Base-by-base conservation (phyloP, 1,140 invertebrate species). In the Papilio helenus region DNA sequence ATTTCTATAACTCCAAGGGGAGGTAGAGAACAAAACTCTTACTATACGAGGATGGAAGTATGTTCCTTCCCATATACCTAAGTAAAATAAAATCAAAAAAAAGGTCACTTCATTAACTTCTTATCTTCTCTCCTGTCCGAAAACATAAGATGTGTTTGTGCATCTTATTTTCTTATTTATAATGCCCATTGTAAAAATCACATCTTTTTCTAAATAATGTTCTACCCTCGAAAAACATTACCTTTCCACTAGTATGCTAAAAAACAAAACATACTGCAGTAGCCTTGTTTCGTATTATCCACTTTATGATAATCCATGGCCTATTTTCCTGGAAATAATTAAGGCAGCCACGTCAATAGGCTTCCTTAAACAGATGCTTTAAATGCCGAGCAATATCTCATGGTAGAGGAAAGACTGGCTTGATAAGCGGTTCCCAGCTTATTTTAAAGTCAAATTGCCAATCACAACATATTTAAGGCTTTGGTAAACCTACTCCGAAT, bases 361-460 rank as follows among this genome's bases (percentile, higher is more conserved):
- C 34, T 65, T 77, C 9, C 51, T 61, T 77, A 77, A 77, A 77
- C 58, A 77, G 29, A 77, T 77, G 76, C 76, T 77, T 77, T 61
- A 77, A 77, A 77, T 65, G 34, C 76, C 34, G 51, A 42, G 76
- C 20, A 77, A 77, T 77, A 77, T 77, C 76, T 58, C 76, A 77
- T 77, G 76, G 20, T 29, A 20, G 44, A 76, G 51, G 49, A 76
- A 77, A 77, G 55, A 77, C 18, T 65, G 18, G 12, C 76, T 77
- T 77, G 76, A 77, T 77, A 77, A 77, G 76, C 76, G 76, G 76
- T 61, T 77, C 51, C 55, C 55, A 42, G 51, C 76, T 77, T 61
- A 77, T 77, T 77, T 77, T 61, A 77, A 77, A 77, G 76, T 77
- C 76, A 77, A 77, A 77, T 77, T 77, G 76, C 76, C 51, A 77